phyloP scores from a whole-genome alignment of 2,797 vertebrate species.

The Coreius guichenoti region DNA sequence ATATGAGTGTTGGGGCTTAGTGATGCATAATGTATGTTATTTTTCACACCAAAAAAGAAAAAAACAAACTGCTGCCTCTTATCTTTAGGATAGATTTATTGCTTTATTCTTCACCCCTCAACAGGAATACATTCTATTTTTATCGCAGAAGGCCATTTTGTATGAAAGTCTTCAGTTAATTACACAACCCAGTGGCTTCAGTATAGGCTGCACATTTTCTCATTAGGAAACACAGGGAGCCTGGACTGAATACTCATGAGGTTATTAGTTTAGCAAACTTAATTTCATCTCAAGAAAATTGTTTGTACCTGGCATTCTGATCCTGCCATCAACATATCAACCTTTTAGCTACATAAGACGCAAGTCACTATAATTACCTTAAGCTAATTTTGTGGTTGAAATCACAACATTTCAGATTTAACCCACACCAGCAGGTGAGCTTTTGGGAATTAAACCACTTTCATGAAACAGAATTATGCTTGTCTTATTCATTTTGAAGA shows the following conservation, averaged over 20 bases:
- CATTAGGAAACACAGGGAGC: slow-evolving; percentile 64
- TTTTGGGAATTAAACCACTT: background rate
- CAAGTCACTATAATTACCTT: slow-evolving; percentile 1
- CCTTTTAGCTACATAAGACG: slow-evolving; percentile 16
- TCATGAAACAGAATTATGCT: background rate
- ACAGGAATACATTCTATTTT: slow-evolving; percentile 59
- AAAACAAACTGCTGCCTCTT: slow-evolving; percentile 72
- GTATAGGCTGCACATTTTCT: slow-evolving; percentile 65
- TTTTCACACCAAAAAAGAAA: slow-evolving; percentile 68
- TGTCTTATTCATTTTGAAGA: background rate
- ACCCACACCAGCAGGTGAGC: background rate
- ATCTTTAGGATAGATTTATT: slow-evolving; percentile 74
- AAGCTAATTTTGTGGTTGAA: slow-evolving; percentile 7
- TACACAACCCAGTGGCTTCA: slow-evolving; percentile 70
- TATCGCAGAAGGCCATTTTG: slow-evolving; percentile 59
- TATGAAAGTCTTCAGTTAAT: slow-evolving; percentile 69
- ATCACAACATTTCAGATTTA: slow-evolving; percentile 8
- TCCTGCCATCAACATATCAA: slow-evolving; percentile 26
- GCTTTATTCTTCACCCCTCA: slow-evolving; percentile 59
- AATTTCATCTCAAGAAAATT: slow-evolving; percentile 61
- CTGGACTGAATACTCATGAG: slow-evolving; percentile 61
- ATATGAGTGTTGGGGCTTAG: slow-evolving; percentile 81
- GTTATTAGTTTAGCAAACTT: slow-evolving; percentile 67
- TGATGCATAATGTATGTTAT: slow-evolving; percentile 72
- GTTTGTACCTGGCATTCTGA: slow-evolving; percentile 40